Percentiles rank a stretch among this genome's conserved stretches.
These are phyloP conservation scores for Enteromius paludinosus DNA, from an alignment of 2,797 vertebrate species.

Conservation along the genomic window DNA sequence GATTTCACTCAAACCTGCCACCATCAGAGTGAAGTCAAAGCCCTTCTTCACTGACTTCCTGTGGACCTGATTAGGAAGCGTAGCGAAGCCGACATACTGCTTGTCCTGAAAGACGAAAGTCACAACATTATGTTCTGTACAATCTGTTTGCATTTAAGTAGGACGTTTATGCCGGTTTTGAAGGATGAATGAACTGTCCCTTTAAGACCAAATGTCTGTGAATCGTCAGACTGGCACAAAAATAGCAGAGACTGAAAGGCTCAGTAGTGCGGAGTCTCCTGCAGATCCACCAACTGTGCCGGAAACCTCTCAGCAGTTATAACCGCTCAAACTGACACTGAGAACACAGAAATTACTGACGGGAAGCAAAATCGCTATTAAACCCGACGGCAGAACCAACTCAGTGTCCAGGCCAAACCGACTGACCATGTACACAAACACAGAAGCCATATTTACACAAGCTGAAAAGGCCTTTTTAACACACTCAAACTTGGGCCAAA, in stretches of 20 bases:
- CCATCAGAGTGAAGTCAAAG: conserved; percentile 97
- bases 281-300: conserved; percentile 38
- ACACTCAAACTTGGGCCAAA: conserved; percentile 41
- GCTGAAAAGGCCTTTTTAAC: conserved; percentile 47
- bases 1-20: conserved; percentile 84
- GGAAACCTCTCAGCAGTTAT: conserved; percentile 31
- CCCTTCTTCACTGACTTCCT: conserved; percentile 97
- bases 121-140: not conserved
- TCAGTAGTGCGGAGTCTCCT: conserved; percentile 10
- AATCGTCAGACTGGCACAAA: conserved; percentile 19
- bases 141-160: not conserved
- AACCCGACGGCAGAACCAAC: conserved; percentile 48
- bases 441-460: conserved; percentile 29
- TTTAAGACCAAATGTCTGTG: conserved; percentile 29
- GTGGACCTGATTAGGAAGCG: conserved; percentile 95
- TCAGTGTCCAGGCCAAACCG: conserved; percentile 45
- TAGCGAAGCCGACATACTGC: conserved; percentile 96
- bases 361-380: conserved; percentile 57
- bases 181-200: not conserved
- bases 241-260: conserved; percentile 24
- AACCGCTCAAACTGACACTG: conserved; percentile 18
- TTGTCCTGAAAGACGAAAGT: conserved; percentile 80
- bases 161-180: not conserved
- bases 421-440: conserved; percentile 38
- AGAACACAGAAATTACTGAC: conserved; percentile 59